A percentile compares a stretch with the other conserved stretches of the same genome.
These are phyloP conservation scores for Augiades crinisus DNA, from an alignment of 2,888 invertebrate genomes.

Conservation along the genomic window DNA sequence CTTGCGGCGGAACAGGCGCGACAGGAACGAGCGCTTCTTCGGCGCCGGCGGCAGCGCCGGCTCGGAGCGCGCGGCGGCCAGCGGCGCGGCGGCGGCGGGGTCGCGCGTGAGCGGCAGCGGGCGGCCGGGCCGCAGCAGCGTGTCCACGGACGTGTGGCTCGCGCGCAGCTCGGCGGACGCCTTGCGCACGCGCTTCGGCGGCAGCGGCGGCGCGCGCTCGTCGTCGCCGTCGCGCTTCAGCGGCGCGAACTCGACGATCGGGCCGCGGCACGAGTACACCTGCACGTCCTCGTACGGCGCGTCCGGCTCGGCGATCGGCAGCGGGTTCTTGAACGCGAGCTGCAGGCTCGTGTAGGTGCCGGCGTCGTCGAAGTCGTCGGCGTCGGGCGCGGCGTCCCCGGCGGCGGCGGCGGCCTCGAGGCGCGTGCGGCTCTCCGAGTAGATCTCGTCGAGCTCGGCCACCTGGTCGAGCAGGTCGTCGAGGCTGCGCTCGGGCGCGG, in stretches of 20 bases:
- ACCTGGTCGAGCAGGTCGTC: constrained; percentile 89
- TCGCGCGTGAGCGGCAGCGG: constrained; percentile 56
- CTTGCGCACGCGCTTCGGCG: constrained; percentile 89
- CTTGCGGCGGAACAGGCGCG: constrained; percentile 67
- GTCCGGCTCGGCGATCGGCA: constrained; percentile 79
- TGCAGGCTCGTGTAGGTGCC: constrained; percentile 93
- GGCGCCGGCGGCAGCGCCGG: constrained; percentile 65
- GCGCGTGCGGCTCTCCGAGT: constrained; percentile 86
- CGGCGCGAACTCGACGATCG: constrained; percentile 76
- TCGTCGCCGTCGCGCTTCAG: constrained; percentile 80
- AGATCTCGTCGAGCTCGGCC: constrained; percentile 90
- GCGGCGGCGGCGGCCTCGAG: constrained; percentile 65
- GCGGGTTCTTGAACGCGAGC: constrained; percentile 91
- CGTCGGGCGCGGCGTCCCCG: constrained; percentile 67
- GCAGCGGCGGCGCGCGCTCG: constrained; percentile 88
- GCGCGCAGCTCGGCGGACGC: constrained; percentile 58
- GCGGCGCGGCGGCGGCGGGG: constrained; percentile 37
- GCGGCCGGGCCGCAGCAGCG: constrained; percentile 61
- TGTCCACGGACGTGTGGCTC: constrained; percentile 69
- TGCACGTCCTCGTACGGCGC: constrained; percentile 82
- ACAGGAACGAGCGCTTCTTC: constrained; percentile 74
- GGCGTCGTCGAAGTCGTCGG: constrained; percentile 87
- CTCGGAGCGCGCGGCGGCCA: constrained; percentile 61
- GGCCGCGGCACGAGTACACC: constrained; percentile 69
- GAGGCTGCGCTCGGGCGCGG: constrained; percentile 83